These are phyloP conservation scores for Notocelia uddmanniana DNA, from an alignment of 2,888 invertebrate species.

Conservation along the genomic window DNA sequence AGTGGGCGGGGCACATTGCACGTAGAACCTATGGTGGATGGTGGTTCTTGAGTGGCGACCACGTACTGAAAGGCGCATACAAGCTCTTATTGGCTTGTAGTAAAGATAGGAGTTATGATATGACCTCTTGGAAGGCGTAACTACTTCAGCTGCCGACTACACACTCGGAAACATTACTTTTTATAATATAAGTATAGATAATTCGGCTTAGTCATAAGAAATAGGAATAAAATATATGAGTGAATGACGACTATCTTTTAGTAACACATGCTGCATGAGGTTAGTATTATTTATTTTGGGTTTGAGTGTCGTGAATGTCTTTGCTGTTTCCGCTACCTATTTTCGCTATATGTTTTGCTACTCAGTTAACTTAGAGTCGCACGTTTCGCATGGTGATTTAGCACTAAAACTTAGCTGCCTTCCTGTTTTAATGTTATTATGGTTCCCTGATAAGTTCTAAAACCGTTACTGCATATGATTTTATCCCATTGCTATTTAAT, in stretches of 20 bases:
- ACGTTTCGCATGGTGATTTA: neutral
- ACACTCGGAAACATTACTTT: no score
- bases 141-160: no score
- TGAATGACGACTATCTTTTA: neutral
- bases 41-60: no score
- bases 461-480: neutral
- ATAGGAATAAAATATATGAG: neutral
- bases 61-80: no score
- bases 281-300: conserved; percentile 4
- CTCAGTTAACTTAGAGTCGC: neutral
- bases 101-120: no score
- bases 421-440: neutral
- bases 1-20: no score
- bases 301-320: neutral
- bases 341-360: neutral
- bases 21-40: no score
- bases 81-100: no score
- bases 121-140: no score
- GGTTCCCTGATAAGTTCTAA: neutral
- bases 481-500: neutral
- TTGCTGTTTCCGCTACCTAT: neutral
- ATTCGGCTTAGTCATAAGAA: neutral
- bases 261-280: neutral
- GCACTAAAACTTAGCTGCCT: neutral
- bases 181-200: no score